These are phyloP conservation scores for Mactra quadrangularis DNA, from an alignment of 1,140 invertebrate species.

Conservation along the genomic window DNA sequence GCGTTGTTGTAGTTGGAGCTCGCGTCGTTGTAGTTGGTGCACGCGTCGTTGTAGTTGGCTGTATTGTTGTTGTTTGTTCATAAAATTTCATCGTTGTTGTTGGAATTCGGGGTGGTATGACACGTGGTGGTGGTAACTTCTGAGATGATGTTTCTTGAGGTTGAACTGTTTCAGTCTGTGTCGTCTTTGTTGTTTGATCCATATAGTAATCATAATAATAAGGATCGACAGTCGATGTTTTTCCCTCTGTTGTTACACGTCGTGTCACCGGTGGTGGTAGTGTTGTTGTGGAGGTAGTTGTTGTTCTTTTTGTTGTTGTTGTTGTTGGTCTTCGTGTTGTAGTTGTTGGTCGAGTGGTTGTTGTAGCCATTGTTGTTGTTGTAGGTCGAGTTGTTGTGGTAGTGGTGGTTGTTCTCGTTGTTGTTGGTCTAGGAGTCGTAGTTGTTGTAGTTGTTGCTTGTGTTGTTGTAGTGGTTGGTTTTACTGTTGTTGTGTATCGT, in stretches of 20 bases:
- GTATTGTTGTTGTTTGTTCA: slow-evolving; percentile 20
- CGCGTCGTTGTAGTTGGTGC: neutral
- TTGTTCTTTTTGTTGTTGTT: neutral
- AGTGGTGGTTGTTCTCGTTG: neutral
- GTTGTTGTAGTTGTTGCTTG: slow-evolving; percentile 5
- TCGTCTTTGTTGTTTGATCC: slow-evolving; percentile 1
- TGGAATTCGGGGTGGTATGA: neutral
- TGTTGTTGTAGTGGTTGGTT: neutral
- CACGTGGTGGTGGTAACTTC: neutral
- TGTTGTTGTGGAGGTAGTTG: slow-evolving; percentile 24
- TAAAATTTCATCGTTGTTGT: slow-evolving; percentile 21
- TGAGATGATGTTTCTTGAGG: neutral
- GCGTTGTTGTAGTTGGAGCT: slow-evolving; percentile 24
- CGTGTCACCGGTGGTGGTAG: neutral
- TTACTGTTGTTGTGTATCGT: slow-evolving; percentile 5
- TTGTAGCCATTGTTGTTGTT: slow-evolving; percentile 2
- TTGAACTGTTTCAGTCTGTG: no score
- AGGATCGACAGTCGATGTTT: neutral
- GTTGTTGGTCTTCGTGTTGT: slow-evolving; percentile 1
- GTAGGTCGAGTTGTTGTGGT: slow-evolving; percentile 5
- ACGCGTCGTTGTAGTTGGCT: slow-evolving; percentile 5
- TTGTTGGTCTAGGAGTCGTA: slow-evolving; percentile 5
- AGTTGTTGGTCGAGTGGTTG: slow-evolving; percentile 26
- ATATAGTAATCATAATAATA: slow-evolving; percentile 29
- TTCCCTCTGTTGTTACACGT: slow-evolving; percentile 19